These are phyloP conservation scores for Tokudaia muenninki DNA, from an alignment of 2,797 vertebrate species.

Conservation along the genomic window DNA sequence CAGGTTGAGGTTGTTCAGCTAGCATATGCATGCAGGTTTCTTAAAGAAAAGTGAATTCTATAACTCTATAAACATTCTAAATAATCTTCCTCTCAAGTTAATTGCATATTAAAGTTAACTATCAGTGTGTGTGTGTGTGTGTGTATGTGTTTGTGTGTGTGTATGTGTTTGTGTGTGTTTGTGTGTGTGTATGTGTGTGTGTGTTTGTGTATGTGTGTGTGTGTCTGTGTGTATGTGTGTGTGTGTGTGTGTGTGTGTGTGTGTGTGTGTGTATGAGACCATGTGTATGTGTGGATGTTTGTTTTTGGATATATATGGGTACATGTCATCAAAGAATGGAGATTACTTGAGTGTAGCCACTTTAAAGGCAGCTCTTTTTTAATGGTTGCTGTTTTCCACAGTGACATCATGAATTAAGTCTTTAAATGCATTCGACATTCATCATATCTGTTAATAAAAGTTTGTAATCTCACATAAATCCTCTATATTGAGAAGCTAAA, in stretches of 20 bases:
- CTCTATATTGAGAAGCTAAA: background rate
- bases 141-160: background rate
- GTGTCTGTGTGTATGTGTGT: no score
- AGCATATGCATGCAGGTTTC: slow-evolving; percentile 31
- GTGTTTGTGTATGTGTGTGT: no score
- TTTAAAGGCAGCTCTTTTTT: slow-evolving; percentile 27
- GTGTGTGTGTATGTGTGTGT: background rate
- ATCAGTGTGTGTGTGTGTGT: background rate
- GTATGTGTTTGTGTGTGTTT: no score
- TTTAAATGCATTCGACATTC: background rate
- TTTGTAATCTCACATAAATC: background rate
- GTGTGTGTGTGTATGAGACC: no score
- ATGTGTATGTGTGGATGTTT: no score
- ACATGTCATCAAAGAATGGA: background rate
- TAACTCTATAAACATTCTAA: background rate
- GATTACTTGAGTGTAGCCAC: background rate
- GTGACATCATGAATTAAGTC: background rate
- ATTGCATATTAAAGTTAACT: background rate
- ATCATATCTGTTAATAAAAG: background rate
- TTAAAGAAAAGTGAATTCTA: slow-evolving; percentile 30
- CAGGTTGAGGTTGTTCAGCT: background rate
- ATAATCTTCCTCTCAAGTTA: background rate
- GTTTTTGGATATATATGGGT: background rate
- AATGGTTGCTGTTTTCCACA: background rate
- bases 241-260: background rate